Base-by-base conservation (phyloP, 2,888 invertebrate species). In the Cyrtodaria siliqua region DNA sequence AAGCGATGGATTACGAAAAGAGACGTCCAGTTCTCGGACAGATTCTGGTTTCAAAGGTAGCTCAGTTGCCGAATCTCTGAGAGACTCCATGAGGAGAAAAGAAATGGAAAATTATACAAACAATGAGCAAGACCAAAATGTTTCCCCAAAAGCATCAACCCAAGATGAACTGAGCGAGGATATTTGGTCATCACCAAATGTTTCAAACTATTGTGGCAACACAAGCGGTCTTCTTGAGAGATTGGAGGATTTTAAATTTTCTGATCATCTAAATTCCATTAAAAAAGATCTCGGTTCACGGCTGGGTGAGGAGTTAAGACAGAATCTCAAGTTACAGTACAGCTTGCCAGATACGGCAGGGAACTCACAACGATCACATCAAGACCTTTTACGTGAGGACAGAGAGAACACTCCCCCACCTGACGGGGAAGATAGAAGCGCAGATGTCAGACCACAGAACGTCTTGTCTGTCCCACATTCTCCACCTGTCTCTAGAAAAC, bases 231-330 rank as follows among this genome's bases (percentile, higher is more conserved):
- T 79, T 2, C 56, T 74, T 23, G 70, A 76, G n/a, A 76, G 66
- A 53, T 24, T 80, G 53, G 76, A 80, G 20, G 69, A 76, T 0
- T 80, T 80, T 50, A 61, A 70, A 33, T 80, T 79, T 49, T 50
- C 68, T 18, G 49, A 42, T 18, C 18, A 24, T 14, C 9, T 27
- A 23, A 52, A 29, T 23, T 6, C 63, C 16, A 42, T 29, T 20
- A 63, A 59, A n/a, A 47, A 38, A 24, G 47, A 62, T 29, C 26
- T 63, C 18, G 26, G 20, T 53, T 12, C 23, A 23, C 16, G 42
- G 8, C 50, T 60, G n/a, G 12, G 47, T 38, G 29, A 63, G 23
- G 47, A 68, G 40, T 42, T 75, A 18, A 64, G 52, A 29, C 49
- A 56, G 14, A 64, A 29, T 23, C 61, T 69, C 16, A 52, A 49